Base-by-base conservation (phyloP, 2,113 vertebrate species). In the Grallaria varia region DNA sequence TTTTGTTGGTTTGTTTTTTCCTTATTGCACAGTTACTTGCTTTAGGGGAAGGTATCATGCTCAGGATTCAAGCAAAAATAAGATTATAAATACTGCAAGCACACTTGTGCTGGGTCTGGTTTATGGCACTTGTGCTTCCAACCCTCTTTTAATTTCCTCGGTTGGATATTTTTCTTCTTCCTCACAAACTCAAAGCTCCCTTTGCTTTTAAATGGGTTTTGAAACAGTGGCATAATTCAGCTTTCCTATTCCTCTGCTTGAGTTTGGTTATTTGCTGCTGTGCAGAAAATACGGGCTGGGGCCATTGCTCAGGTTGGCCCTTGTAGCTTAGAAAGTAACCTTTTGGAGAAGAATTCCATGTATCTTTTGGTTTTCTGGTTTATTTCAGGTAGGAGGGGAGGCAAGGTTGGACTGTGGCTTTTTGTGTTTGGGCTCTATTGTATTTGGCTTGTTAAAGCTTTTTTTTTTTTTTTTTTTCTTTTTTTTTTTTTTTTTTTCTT, bases 1-100 rank as follows among this genome's bases (percentile, higher is more conserved):
- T 87, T 96, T 85, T 79, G 71, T 73, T 85, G 50, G 59, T 92
- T 53, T 64, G 33, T 84, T 86, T 94, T 94, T 94, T 35, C 68
- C 47, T 58, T 82, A 74, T 50, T 87, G 76, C 72, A 28, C 58
- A 67, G 77, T 39, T 91, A 75, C 82, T 73, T 69, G 95, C 91
- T 96, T 86, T 64, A 90, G 91, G 82, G 93, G 45, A 88, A 62
- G 37, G 84, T 78, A 92, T 50, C 53, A 22, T 68, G 68, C 3
- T 4, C 78, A 67, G 49, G 47, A 97, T 91, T 95, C 79, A 86
- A 88, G 62, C 49, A 60, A 58, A 76, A 49, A 76, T 79, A 71
- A 89, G 91, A 82, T 88, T 78, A 87, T 56, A 84, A 84, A 63
- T 78, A 84, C 73, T 25, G 24, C 25, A 47, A 62, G 39, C 30